Base-by-base conservation (phyloP, 2,888 invertebrate species). In the Aspidiotus rigidus region DNA sequence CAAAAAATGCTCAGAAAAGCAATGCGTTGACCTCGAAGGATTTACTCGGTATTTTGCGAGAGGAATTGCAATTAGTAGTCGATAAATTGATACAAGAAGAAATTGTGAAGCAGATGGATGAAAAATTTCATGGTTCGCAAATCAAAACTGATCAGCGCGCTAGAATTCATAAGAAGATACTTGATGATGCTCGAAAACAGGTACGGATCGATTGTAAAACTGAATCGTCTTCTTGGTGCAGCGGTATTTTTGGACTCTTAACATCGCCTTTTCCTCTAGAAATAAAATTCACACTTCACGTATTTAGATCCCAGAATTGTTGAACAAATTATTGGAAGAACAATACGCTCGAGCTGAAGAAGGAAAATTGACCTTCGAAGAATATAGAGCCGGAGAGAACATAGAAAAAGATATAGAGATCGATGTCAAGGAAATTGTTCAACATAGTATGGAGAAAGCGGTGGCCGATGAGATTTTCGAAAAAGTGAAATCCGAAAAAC, bases 391-490 rank as follows among this genome's bases (percentile, higher is more conserved):
- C 8, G 59, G 66, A 11, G 44, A 57, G 41, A 59, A 66, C 13
- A 66, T 66, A 16, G 44, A 57, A 59, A 16, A n/a, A 8, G 57
- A 49, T 10, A 17, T 66, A 3, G 7, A 49, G 9, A 59, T 59
- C 13, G 44, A 13, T 2, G 13, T 66, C 17, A 15, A 44, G n/a
- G 11, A 44, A 7, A 42, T 66, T 7, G 57, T 66, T 17, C 16
- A 49, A 9, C 42, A 49, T 39, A 66, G 60, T 44, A 66, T 66
- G 66, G 66, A 66, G 49, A 66, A 49, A 49, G 66, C 66, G 10
- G 59, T 66, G 2, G 66, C 66, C n/a, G 66, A 66, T 28, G 66
- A 66, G 59, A 66, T 66, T 3, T 57, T 66, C 8, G 66, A 66
- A 28, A 55, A 49, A 44, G 66, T 66, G 7, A 59, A 66, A 59